Evolutionary conservation across 1,140 invertebrate species (phyloP), one percentile per base, ranked within the genome.

Genomic region (Stegodyphus dumicola): DNA sequence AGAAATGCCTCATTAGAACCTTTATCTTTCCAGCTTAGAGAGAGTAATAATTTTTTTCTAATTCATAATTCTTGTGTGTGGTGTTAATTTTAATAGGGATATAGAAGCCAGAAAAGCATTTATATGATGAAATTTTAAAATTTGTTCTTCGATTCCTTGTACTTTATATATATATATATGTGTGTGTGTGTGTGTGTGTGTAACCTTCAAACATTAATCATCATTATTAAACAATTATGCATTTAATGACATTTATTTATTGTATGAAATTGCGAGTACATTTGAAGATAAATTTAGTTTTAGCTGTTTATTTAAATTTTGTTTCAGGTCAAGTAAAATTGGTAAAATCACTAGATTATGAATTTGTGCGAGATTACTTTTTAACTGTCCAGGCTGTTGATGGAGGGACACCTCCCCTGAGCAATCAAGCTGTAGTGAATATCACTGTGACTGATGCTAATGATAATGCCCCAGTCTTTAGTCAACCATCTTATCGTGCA

Each of bases 401-500:
- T 90, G 94, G 94, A 77, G 96, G 96, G 15, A 95, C 93, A 88
- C 96, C 96, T 0, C 92, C 94, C 80, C 91, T 97, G 15, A 95
- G 93, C 48, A 95, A 95, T 1, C 94, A 95, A 10, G 94, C 96
- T 49, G 93, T 94, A 10, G 94, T 98, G 89, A 93, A 92, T 7
- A 93, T 98, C 0, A 93, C 93, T 71, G 95, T 98, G 1, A 93
- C 95, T 86, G 97, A 98, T 90, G 94, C 94, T 18, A 98, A 98
- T 90, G 97, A 98, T 90, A 98, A 98, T 91, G 93, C 96, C 0
- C 98, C 98, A 0, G 93, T 94, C 33, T 99, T 99, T 90, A 94
- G 93, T 0, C 93, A 95, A 88, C 90, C 92, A 15, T 89, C 93
- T 54, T 97, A 97, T 52, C 74, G 90, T 83, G 90, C 91, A 9